These are phyloP conservation scores for Bujurquina vittata DNA, from an alignment of 2,113 vertebrate species.

Conservation along the genomic window DNA sequence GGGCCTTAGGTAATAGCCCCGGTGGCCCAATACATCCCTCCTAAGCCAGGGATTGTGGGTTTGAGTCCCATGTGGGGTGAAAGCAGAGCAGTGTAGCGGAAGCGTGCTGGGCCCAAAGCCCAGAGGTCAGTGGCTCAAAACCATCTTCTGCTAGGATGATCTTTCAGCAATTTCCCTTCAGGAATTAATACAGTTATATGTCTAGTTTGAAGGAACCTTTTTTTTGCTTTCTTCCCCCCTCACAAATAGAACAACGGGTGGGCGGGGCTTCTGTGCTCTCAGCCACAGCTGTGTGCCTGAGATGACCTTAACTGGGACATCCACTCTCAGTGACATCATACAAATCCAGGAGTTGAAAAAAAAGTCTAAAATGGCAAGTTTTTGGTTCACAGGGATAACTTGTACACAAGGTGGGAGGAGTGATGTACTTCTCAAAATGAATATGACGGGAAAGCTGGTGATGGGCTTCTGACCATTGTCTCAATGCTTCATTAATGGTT, in stretches of 20 bases:
- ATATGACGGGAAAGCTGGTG: background rate
- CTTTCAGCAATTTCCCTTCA: background rate
- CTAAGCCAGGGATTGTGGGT: slow-evolving; percentile 72
- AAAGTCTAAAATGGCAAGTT: background rate
- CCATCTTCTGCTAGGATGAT: slow-evolving; percentile 69
- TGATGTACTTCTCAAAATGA: background rate
- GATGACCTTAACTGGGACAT: background rate
- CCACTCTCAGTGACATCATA: fast-evolving
- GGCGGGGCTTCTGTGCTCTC: background rate
- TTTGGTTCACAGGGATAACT: background rate
- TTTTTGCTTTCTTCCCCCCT: background rate
- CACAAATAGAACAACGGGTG: background rate
- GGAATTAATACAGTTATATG: background rate
- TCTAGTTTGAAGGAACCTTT: background rate
- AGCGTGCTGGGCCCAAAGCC: slow-evolving; percentile 77
- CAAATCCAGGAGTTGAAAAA: background rate
- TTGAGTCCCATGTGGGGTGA: slow-evolving; percentile 63
- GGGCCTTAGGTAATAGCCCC: background rate
- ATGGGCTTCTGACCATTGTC: background rate
- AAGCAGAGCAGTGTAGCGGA: slow-evolving; percentile 75
- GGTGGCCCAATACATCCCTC: slow-evolving; percentile 83
- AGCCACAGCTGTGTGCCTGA: background rate
- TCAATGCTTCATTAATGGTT: background rate
- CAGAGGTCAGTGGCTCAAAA: slow-evolving; percentile 77
- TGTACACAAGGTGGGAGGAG: background rate